Evolutionary conservation across 2,113 vertebrate species (phyloP).

Genomic region (Rhinogobius similis): DNA sequence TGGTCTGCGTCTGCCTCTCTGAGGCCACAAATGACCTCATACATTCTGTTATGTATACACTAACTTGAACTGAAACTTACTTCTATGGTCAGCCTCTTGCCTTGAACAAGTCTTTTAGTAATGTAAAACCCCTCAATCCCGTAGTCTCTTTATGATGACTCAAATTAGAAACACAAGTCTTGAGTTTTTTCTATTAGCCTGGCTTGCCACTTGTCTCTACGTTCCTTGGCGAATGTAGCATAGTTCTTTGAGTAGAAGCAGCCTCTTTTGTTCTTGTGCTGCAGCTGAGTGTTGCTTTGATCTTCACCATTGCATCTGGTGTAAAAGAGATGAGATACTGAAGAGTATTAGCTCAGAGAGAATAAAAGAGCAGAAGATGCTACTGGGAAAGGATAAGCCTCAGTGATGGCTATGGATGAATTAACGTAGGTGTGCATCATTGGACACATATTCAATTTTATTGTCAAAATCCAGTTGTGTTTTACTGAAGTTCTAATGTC

Average conservation of each 20-base stretch:
- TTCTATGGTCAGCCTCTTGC: not conserved
- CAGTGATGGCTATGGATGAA: conserved; percentile 44
- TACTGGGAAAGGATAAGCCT: conserved; percentile 43
- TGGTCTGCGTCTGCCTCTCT: not conserved
- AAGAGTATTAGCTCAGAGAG: conserved; percentile 49
- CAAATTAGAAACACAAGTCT: not conserved
- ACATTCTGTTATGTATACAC: too few relatives aligned
- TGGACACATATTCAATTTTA: too few relatives aligned
- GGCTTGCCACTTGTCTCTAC: conserved; percentile 19
- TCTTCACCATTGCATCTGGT: conserved; percentile 40
- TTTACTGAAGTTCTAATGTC: too few relatives aligned
- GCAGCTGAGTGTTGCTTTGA: conserved; percentile 58
- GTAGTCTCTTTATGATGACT: not conserved
- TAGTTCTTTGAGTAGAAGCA: conserved; percentile 50
- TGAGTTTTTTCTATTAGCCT: conserved; percentile 11
- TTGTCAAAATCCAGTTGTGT: too few relatives aligned
- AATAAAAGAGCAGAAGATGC: conserved; percentile 38
- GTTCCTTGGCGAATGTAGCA: conserved; percentile 38
- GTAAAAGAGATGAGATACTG: conserved; percentile 34
- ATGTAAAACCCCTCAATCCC: not conserved
- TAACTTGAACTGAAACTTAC: not conserved
- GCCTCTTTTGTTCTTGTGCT: conserved; percentile 54
- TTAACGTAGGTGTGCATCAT: not conserved
- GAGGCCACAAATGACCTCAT: not conserved
- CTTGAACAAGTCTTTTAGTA: not conserved